These are phyloP conservation scores for Corythoichthys haematopterus DNA, from an alignment of 2,113 vertebrate species.

Conservation along the genomic window DNA sequence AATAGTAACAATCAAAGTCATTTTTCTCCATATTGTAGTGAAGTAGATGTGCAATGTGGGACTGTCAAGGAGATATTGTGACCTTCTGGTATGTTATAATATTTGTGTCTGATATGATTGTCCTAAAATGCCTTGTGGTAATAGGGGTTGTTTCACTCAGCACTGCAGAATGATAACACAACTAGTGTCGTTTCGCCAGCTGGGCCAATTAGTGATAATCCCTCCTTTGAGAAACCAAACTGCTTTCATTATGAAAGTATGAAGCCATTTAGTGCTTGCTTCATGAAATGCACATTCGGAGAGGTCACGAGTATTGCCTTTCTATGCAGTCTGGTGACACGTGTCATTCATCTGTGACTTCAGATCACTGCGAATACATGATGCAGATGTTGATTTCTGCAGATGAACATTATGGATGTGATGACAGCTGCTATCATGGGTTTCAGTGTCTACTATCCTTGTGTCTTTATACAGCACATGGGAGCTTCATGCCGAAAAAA, in stretches of 20 bases:
- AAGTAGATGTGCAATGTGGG: not conserved
- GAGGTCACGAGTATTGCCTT: slow-evolving; percentile 41
- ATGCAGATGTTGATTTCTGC: slow-evolving; percentile 15
- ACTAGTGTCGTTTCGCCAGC: slow-evolving; percentile 54
- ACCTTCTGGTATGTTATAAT: slow-evolving; percentile 25
- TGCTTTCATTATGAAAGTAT: slow-evolving; percentile 47
- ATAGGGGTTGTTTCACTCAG: slow-evolving; percentile 21
- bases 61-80: slow-evolving; percentile 34
- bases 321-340: slow-evolving; percentile 28
- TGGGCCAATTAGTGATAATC: slow-evolving; percentile 60
- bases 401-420: slow-evolving; percentile 4
- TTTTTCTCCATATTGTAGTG: not conserved
- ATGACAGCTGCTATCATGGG: slow-evolving; percentile 32
- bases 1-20: not conserved
- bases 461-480: slow-evolving; percentile 23
- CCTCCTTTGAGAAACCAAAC: slow-evolving; percentile 54
- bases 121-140: slow-evolving; percentile 4
- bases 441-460: slow-evolving; percentile 32
- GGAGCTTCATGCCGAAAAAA: slow-evolving; percentile 6
- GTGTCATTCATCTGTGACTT: slow-evolving; percentile 39
- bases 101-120: slow-evolving; percentile 7
- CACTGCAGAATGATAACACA: slow-evolving; percentile 35
- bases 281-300: slow-evolving; percentile 45
- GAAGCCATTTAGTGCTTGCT: slow-evolving; percentile 41
- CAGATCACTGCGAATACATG: slow-evolving; percentile 40